Base-by-base conservation (phyloP, 2,888 invertebrate genomes). In the Acrobasis repandana region DNA sequence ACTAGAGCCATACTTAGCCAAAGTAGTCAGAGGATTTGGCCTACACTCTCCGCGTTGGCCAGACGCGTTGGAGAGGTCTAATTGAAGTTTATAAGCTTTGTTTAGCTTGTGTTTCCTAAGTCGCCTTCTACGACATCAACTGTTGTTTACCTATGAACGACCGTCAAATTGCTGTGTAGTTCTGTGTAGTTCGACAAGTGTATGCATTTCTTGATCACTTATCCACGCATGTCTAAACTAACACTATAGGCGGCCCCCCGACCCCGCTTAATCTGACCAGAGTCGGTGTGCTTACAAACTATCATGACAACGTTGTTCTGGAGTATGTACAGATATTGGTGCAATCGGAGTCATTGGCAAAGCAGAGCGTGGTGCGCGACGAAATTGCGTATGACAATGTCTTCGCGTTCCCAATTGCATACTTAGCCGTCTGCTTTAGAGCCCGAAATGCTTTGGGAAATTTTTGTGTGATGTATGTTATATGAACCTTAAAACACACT, bases 221-320 rank as follows among this genome's bases (percentile, higher is more conserved):
- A 58, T 61, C 63, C 62, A 64, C 68, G 63, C 68, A 70, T 67
- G 72, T 73, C 76, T 77, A 82, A 71, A 73, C 81, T 89, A 87
- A 83, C 70, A 76, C 88, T 90, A 91, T 89, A 91, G 90, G 90
- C 90, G 90, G 90, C 85, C 87, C 80, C 76, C 82, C 82, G 82
- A 88, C 87, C 86, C 83, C 71, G 76, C 73, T 74, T 76, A 71
- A 81, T 76, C 81, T 85, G 84, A 87, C 83, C 88, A 83, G 80
- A 84, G 85, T 87, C 85, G 80, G 79, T 75, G 76, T 71, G 65
- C 80, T 84, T 83, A 84, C 61, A 75, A 36, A 67, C 81, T 82
- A 82, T 71, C 68, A 63, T 57, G 59, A 48, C 38, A 16, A 59
- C 46, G 18, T 51, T 50, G 50, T 59, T 51, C 51, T 48, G 11